These are phyloP conservation scores for Triplophysa siluroides DNA, from an alignment of 2,113 vertebrate genomes.

Conservation along the genomic window DNA sequence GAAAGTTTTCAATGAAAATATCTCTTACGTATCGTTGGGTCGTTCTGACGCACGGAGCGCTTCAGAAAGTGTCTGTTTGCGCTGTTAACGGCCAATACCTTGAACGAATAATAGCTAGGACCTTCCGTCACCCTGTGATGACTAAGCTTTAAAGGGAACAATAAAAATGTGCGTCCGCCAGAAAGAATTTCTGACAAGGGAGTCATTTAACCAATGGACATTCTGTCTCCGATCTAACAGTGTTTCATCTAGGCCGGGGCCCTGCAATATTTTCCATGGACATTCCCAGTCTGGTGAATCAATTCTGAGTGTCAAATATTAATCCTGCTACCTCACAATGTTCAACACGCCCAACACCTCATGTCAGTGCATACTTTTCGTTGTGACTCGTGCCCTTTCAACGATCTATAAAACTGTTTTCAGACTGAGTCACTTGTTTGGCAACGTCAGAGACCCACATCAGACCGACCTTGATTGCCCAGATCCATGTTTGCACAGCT, in stretches of 20 bases:
- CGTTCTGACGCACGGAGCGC: constrained; percentile 16
- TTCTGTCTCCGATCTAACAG: constrained; percentile 9
- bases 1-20: not conserved
- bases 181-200: constrained; percentile 58
- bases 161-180: constrained; percentile 70
- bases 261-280: not conserved
- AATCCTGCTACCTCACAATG: not conserved
- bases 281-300: constrained; percentile 15
- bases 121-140: constrained; percentile 66
- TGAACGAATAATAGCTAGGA: constrained; percentile 40
- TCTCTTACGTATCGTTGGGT: constrained; percentile 16
- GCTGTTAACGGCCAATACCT: constrained; percentile 1
- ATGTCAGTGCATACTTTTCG: constrained; percentile 42
- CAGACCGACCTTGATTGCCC: constrained; percentile 63
- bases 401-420: constrained; percentile 52
- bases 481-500: constrained; percentile 77
- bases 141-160: constrained; percentile 70
- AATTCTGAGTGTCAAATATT: constrained; percentile 19
- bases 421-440: constrained; percentile 54
- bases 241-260: not conserved
- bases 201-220: constrained; percentile 58
- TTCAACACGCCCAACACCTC: constrained; percentile 39
- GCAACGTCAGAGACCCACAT: constrained; percentile 66
- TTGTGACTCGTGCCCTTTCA: constrained; percentile 50
- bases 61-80: constrained; percentile 13